A percentile compares a stretch with the other conserved stretches of the same genome.
phyloP scores from a whole-genome alignment of 1,140 invertebrate genomes.

The Aphelinus certus region DNA sequence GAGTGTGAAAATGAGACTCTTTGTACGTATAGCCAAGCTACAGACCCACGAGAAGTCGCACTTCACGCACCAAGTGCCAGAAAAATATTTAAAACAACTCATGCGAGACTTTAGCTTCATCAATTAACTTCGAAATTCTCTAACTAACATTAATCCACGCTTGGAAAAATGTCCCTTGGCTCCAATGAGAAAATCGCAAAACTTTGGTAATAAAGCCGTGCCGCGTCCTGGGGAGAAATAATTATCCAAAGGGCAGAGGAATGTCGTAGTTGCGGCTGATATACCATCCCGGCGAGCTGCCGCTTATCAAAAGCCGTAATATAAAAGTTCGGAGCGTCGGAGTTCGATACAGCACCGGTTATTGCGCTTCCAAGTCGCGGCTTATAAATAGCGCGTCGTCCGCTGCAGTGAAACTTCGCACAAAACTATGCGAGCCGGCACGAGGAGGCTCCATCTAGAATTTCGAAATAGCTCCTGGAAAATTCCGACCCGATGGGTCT shows the following conservation, averaged over 20 bases:
- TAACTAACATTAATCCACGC: too few relatives aligned
- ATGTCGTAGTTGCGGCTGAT: not conserved
- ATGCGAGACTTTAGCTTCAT: too few relatives aligned
- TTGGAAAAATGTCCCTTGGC: too few relatives aligned
- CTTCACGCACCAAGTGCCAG: too few relatives aligned
- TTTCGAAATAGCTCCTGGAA: not conserved
- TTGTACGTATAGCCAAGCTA: too few relatives aligned
- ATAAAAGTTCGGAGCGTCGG: slow-evolving; percentile 13
- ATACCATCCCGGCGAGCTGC: not conserved
- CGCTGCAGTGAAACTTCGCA: not conserved
- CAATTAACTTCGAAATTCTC: too few relatives aligned
- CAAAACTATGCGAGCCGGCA: slow-evolving; percentile 1
- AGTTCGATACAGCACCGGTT: slow-evolving; percentile 20
- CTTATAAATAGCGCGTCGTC: slow-evolving; percentile 4
- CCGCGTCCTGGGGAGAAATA: not conserved
- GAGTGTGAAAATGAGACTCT: too few relatives aligned
- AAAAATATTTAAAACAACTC: too few relatives aligned
- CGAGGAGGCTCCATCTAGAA: not conserved
- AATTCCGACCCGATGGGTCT: not conserved
- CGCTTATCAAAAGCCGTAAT: slow-evolving; percentile 3
- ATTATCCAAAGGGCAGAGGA: slow-evolving; percentile 8
- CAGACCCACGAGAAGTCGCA: too few relatives aligned
- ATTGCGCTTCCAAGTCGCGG: not conserved
- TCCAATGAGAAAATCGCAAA: slow-evolving; percentile 1
- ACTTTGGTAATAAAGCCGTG: slow-evolving; percentile 16